phyloP scores from a whole-genome alignment of 2,113 vertebrate species.

The Sceloporus tristichus region DNA sequence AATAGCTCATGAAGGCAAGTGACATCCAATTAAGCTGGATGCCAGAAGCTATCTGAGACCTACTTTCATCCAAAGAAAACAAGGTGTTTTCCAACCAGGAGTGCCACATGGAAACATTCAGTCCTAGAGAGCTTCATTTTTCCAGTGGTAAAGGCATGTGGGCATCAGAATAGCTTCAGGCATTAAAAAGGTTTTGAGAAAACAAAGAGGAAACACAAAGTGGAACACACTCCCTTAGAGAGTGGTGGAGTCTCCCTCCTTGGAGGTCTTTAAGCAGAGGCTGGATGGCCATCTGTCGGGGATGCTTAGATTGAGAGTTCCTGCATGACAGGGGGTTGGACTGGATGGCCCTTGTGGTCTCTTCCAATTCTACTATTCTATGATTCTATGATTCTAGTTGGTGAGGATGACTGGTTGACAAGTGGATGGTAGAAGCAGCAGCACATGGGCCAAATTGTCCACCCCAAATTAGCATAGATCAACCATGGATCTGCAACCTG shows the following conservation, averaged over 20 bases:
- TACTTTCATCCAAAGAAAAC: conserved; percentile 28
- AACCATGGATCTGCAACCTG: neutral
- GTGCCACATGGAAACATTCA: conserved; percentile 11
- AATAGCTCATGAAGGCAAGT: neutral
- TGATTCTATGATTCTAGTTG: too few relatives aligned
- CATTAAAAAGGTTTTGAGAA: neutral
- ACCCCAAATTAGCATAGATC: neutral
- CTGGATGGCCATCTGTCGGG: too few relatives aligned
- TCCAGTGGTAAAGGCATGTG: neutral
- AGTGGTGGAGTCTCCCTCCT: too few relatives aligned
- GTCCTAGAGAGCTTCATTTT: neutral
- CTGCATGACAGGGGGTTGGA: neutral
- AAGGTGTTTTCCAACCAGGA: neutral
- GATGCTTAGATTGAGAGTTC: too few relatives aligned
- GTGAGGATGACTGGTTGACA: neutral
- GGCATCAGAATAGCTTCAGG: neutral
- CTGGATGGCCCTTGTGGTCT: too few relatives aligned
- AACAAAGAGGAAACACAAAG: neutral
- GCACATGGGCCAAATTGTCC: neutral
- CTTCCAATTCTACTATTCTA: too few relatives aligned
- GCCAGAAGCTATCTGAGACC: neutral
- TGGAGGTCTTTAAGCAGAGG: too few relatives aligned
- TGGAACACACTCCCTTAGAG: too few relatives aligned
- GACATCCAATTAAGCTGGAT: neutral
- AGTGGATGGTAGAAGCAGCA: neutral